Conservation (phyloP, 2,113 vertebrate species). For the Rhodinocichla rosea region DNA sequence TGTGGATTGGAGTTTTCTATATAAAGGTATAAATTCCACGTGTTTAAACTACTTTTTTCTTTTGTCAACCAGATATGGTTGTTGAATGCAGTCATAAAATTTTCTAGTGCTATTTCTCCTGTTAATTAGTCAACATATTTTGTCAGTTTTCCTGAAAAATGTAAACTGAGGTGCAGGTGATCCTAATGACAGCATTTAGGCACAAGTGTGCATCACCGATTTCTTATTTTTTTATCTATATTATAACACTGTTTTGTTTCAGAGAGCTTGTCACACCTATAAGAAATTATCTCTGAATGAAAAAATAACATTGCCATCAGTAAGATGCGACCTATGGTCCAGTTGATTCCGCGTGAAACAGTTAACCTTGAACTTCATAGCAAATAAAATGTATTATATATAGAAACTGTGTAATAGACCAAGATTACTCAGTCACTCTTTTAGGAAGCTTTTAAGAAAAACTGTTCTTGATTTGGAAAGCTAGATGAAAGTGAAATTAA, state of each 20-base stretch:
- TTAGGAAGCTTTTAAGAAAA: neutral
- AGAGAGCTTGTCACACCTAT: neutral
- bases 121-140: neutral
- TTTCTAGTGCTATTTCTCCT: neutral
- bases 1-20: neutral
- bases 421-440: neutral
- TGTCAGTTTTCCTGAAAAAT: neutral
- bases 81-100: neutral
- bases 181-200: neutral
- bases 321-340: neutral
- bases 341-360: neutral
- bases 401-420: neutral
- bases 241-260: neutral
- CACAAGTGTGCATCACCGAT: neutral
- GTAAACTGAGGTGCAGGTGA: neutral
- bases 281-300: neutral
- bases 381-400: neutral
- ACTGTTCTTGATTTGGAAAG: neutral
- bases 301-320: neutral
- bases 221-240: neutral
- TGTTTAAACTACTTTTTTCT: neutral
- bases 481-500: neutral
- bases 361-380: neutral
- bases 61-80: neutral
- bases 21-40: neutral